A percentile compares a stretch with the other conserved stretches of the same genome.
Evolutionary conservation across 2,113 vertebrate species (phyloP).

Genomic region (Peromyscus polionotus): DNA sequence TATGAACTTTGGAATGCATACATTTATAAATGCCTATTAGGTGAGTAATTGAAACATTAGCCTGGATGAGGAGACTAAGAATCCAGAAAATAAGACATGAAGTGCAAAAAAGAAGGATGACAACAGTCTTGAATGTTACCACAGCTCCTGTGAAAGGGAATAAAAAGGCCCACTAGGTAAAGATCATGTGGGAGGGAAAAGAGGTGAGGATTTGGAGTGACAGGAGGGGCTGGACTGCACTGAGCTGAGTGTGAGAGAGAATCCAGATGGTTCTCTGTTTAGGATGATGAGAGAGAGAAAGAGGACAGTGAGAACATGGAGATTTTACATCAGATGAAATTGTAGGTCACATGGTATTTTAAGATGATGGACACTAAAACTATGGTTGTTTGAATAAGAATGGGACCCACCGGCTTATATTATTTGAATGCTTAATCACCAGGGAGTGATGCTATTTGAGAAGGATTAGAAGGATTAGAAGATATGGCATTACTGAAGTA

Average conservation of each 20-base stretch:
- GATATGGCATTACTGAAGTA: not conserved
- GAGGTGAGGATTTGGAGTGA: not conserved
- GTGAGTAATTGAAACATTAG: not conserved
- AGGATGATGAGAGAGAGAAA: not conserved
- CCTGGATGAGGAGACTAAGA: not conserved
- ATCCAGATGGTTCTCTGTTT: not conserved
- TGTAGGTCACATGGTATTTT: not conserved
- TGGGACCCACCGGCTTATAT: not conserved
- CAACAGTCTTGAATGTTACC: not conserved
- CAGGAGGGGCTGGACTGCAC: not conserved
- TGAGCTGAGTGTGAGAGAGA: not conserved
- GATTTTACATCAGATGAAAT: not conserved
- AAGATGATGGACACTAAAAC: not conserved
- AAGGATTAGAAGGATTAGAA: not conserved
- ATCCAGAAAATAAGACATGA: not conserved
- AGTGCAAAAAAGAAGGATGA: not conserved
- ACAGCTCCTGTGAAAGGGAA: not conserved
- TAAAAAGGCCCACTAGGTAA: not conserved
- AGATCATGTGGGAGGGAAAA: not conserved
- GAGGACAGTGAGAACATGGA: not conserved
- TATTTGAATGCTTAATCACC: not conserved
- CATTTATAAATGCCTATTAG: not conserved
- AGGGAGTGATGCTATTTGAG: not conserved
- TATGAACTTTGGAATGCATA: not conserved
- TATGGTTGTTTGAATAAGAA: not conserved